phyloP scores from a whole-genome alignment of 1,140 invertebrate genomes.

The Trichomalopsis sarcophagae region DNA sequence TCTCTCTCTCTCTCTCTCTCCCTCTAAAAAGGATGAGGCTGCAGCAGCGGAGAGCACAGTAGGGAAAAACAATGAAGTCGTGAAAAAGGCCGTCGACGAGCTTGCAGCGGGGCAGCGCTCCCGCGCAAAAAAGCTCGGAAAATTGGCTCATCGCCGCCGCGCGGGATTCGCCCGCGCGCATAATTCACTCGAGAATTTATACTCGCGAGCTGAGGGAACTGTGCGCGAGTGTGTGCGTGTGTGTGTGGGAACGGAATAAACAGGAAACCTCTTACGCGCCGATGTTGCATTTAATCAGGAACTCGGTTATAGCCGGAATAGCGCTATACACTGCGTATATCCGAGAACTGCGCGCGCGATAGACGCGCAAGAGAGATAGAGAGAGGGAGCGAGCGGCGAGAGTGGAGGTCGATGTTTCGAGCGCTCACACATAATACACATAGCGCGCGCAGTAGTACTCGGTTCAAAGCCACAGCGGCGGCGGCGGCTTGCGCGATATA shows the following conservation, averaged over 20 bases:
- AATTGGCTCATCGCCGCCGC: background rate
- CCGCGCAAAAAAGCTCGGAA: background rate
- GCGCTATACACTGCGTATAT: background rate
- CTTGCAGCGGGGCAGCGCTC: background rate
- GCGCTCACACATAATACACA: constrained; percentile 18
- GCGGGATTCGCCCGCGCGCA: background rate
- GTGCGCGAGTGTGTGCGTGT: background rate
- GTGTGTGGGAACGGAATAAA: constrained; percentile 34
- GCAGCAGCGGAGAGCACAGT: background rate
- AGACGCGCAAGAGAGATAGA: background rate
- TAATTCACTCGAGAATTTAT: constrained; percentile 41
- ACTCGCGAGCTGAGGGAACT: background rate
- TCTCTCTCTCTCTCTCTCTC: too few relatives aligned
- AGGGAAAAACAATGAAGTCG: background rate
- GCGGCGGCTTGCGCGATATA: background rate
- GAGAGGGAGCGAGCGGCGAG: background rate
- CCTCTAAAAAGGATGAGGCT: background rate
- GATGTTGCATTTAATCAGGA: constrained; percentile 48
- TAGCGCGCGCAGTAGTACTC: background rate
- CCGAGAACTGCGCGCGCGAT: background rate
- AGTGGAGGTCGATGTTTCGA: background rate
- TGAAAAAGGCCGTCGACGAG: background rate
- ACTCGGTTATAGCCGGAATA: constrained; percentile 41
- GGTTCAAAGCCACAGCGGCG: constrained; percentile 22
- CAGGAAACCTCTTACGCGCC: constrained; percentile 40